These are phyloP conservation scores for Adrianichthys oophorus DNA, from an alignment of 2,797 vertebrate genomes.

Conservation along the genomic window DNA sequence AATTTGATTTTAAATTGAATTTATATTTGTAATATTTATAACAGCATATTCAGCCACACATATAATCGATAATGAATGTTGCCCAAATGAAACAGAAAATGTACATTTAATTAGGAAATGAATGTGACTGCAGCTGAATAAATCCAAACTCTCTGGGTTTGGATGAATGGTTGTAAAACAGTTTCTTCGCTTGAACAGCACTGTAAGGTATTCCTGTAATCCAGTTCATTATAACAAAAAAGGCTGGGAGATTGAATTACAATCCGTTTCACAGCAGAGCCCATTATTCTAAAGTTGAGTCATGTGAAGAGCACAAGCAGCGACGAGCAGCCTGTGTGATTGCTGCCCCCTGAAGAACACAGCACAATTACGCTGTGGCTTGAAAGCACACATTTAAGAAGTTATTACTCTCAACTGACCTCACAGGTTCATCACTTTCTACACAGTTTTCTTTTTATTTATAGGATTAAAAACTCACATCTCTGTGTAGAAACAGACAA, in stretches of 20 bases:
- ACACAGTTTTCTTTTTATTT: background rate
- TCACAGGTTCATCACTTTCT: conserved; percentile 1
- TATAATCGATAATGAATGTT: too few relatives aligned
- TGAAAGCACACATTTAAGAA: conserved; percentile 16
- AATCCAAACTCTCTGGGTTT: too few relatives aligned
- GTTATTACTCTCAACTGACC: conserved; percentile 20
- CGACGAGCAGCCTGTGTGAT: conserved; percentile 29
- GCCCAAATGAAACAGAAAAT: too few relatives aligned
- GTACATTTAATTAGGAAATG: too few relatives aligned
- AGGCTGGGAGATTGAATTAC: conserved; percentile 54
- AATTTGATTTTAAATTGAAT: too few relatives aligned
- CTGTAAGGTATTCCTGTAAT: conserved; percentile 48
- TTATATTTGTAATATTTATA: too few relatives aligned
- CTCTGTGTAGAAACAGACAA: too few relatives aligned
- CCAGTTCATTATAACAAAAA: conserved; percentile 42
- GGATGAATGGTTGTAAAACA: background rate
- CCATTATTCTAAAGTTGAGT: conserved; percentile 58
- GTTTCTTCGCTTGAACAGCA: conserved; percentile 10
- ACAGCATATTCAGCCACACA: too few relatives aligned
- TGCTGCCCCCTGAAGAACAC: conserved; percentile 23
- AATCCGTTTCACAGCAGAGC: conserved; percentile 50
- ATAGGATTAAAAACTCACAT: too few relatives aligned
- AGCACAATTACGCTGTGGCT: conserved; percentile 29
- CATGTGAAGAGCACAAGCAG: conserved; percentile 61
- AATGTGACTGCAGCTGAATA: too few relatives aligned